Evolutionary conservation across 2,113 vertebrate genomes (phyloP), one percentile per base, ranked within the genome.

Genomic region (Centropus unirufus): DNA sequence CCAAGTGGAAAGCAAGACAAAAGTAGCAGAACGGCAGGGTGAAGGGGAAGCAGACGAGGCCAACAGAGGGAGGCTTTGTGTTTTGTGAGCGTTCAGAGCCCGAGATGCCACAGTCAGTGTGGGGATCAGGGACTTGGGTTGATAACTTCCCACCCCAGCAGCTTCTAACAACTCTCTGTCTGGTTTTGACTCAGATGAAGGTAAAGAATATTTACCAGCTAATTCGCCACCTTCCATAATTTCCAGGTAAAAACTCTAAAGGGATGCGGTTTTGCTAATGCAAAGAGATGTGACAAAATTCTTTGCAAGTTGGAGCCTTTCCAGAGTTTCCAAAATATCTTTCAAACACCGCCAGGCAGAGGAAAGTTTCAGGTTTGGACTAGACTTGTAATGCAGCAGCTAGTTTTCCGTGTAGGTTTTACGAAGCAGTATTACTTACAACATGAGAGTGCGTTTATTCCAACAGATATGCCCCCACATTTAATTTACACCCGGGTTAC

Each of bases 1-100:
- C 29, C 0, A 1, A 74, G 47, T 1, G 0, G 36, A 26, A 54
- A 21, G 42, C 1, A 1, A 32, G 39, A 51, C 1, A 3, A 21
- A 49, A 36, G 54, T 42, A 72, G 64, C 34, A 54, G 61, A 4
- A 0, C 18, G 5, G 68, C 0, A 1, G 22, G 39, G 46, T 24
- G 30, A 75, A 27, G 39, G 52, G 29, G 29, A 59, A 42, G 54
- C 19, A 51, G 64, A 8, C 0, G 1, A 80, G 57, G 27, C n/a
- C 83, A 23, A 29, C 68, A 4, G 2, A 16, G 20, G 13, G 14
- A 39, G 6, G 27, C 5, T 57, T 27, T 34, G 17, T 46, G 36
- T 34, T 51, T 30, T 52, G 23, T 22, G 26, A 58, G 62, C 2
- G 17, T 51, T 40, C 17, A 23, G 32, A 89, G 61, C 34, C 40